Conservation (phyloP, 1,140 invertebrate genomes). For the Scaptodrosophila lebanonensis region DNA sequence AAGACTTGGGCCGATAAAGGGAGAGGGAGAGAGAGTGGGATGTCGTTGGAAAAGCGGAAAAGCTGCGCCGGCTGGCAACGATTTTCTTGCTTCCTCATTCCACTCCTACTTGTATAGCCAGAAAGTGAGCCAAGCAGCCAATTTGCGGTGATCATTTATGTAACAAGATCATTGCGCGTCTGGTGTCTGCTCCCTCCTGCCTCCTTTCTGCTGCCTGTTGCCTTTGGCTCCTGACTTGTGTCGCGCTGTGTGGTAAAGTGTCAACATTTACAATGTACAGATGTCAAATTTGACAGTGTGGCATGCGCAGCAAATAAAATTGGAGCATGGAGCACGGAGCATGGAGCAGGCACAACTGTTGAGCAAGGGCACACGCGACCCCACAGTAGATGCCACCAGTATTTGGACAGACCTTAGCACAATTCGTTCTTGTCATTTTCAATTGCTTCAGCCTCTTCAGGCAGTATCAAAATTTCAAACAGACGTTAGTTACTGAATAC, state of each 20-base stretch:
- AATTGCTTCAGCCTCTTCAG: no score
- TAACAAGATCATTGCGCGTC: constrained; percentile 73
- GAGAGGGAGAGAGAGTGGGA: constrained; percentile 50
- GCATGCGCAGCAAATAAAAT: constrained; percentile 19
- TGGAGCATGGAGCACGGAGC: not conserved
- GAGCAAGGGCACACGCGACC: not conserved
- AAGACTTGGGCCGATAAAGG: no score
- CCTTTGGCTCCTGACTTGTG: not conserved
- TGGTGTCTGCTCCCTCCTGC: no score
- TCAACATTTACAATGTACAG: constrained; percentile 74
- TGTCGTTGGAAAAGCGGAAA: constrained; percentile 23
- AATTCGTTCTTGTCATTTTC: no score
- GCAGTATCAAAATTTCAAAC: no score
- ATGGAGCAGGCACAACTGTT: constrained; percentile 48
- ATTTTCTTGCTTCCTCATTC: constrained; percentile 57
- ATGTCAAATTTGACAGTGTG: constrained; percentile 74
- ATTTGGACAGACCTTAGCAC: no score
- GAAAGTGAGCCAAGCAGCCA: constrained; percentile 31
- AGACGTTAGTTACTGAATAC: no score
- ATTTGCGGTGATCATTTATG: constrained; percentile 75
- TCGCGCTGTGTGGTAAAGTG: constrained; percentile 70
- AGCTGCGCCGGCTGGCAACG: constrained; percentile 31
- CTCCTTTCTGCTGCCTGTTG: no score
- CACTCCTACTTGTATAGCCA: not conserved
- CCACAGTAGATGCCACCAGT: no score